phyloP scores from a whole-genome alignment of 2,888 invertebrate species.

The Amphipyra berbera region DNA sequence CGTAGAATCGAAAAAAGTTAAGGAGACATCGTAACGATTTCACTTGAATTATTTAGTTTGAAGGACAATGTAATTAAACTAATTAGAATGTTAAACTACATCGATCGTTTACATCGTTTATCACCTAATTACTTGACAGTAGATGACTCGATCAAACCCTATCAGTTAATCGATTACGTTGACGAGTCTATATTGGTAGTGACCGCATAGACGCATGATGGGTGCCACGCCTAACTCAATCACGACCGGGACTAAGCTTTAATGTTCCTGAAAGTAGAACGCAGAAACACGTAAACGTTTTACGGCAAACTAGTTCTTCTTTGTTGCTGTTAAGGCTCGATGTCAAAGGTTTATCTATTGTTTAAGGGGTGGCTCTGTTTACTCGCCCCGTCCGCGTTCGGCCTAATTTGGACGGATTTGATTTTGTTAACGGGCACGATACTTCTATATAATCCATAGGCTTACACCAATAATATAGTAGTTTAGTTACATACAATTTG shows the following conservation, averaged over 20 bases:
- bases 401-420: constrained; percentile 71
- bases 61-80: too few species aligned
- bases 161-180: constrained; percentile 69
- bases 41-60: neutral
- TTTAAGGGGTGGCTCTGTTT: constrained; percentile 74
- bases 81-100: neutral
- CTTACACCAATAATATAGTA: constrained; percentile 21
- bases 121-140: constrained; percentile 57
- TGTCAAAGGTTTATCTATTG: constrained; percentile 60
- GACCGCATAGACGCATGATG: constrained; percentile 75
- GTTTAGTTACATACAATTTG: constrained; percentile 43
- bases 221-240: constrained; percentile 83
- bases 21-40: neutral
- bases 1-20: neutral
- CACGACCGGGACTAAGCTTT: constrained; percentile 77
- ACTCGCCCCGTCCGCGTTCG: constrained; percentile 64
- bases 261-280: constrained; percentile 83
- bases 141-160: constrained; percentile 63
- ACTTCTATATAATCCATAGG: constrained; percentile 36
- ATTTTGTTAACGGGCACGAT: constrained; percentile 64
- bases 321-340: constrained; percentile 55
- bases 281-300: constrained; percentile 67
- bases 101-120: constrained; percentile 4
- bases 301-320: constrained; percentile 65
- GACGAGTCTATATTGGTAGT: constrained; percentile 70